These are phyloP conservation scores for Diplodus sargus DNA, from an alignment of 2,797 vertebrate species.

Conservation along the genomic window DNA sequence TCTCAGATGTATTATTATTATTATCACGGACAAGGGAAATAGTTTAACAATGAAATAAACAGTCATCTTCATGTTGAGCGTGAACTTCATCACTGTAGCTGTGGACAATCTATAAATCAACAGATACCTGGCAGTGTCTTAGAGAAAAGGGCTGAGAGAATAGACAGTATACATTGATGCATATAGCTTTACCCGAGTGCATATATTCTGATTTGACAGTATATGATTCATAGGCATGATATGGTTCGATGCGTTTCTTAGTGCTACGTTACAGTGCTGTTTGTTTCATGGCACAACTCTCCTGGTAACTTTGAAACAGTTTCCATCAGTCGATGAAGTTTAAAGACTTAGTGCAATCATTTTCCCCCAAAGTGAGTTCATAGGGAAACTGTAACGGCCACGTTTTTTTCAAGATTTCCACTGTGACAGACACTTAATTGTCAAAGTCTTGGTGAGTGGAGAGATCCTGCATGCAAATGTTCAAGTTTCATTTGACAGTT, in stretches of 20 bases:
- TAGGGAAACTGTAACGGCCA: neutral
- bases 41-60: neutral
- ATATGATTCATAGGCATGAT: constrained; percentile 34
- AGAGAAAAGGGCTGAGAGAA: neutral
- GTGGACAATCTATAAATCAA: neutral
- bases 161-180: constrained; percentile 48
- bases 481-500: constrained; percentile 3
- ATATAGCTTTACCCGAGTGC: constrained; percentile 25
- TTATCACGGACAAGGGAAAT: too few relatives aligned
- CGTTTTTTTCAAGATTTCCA: neutral
- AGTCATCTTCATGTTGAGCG: neutral
- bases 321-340: constrained; percentile 17
- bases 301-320: constrained; percentile 7
- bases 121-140: constrained; percentile 9
- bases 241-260: constrained; percentile 34
- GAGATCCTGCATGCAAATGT: constrained; percentile 11
- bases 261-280: constrained; percentile 26
- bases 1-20: too few relatives aligned
- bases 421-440: neutral
- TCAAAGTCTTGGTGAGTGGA: constrained; percentile 18
- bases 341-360: constrained; percentile 39
- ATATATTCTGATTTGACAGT: constrained; percentile 39
- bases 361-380: constrained; percentile 19
- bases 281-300: constrained; percentile 33
- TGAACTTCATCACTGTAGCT: neutral